Base-by-base conservation (phyloP, 1,140 invertebrate genomes). In the Nautilus pompilius region DNA sequence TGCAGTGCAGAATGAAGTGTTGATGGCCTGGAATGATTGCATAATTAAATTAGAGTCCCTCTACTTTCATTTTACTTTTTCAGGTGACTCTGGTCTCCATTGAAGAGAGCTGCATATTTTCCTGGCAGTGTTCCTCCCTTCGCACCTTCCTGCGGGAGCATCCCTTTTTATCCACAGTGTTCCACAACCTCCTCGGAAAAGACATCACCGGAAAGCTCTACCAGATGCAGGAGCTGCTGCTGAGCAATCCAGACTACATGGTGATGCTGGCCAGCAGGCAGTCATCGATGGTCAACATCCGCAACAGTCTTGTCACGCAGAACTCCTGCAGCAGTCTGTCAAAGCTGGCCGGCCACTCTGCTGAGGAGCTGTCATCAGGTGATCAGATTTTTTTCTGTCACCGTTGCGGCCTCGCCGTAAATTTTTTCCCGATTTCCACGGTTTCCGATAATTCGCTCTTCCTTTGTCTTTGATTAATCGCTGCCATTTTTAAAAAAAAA, bases 141-240 rank as follows among this genome's bases (percentile, higher is more conserved):
- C 87, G 90, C 72, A 85, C 88, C 46, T 87, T 91, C 45, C 84
- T 93, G 41, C 85, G 89, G 53, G 87, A 89, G 66, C 84, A 90
- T 70, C 89, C 88, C 6, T 85, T 89, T 67, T 84, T 93, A 60
- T 88, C 89, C 75, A 86, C 88, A 49, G 87, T 93, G 20, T 83
- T 93, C 48, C 87, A 90, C 75, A 89, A 88, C 73, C 85, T 93
- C 60, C 90, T 93, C 79, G 91, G 92, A 20, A 92, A 92, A 81
- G 91, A 93, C 77, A 91, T 93, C 73, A 92, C 91, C 2, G 88
- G 90, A 70, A 93, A 93, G 80, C 81, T 93, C 66, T 93, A 93
- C 76, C 71, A 72, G 46, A 67, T 75, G 2, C 74, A 76, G 53
- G 72, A 76, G 59, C 58, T 70, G 30, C 61, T 76, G 34, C 65